Conservation (phyloP, 1,140 invertebrate species). For the Paraescarpia echinospica region DNA sequence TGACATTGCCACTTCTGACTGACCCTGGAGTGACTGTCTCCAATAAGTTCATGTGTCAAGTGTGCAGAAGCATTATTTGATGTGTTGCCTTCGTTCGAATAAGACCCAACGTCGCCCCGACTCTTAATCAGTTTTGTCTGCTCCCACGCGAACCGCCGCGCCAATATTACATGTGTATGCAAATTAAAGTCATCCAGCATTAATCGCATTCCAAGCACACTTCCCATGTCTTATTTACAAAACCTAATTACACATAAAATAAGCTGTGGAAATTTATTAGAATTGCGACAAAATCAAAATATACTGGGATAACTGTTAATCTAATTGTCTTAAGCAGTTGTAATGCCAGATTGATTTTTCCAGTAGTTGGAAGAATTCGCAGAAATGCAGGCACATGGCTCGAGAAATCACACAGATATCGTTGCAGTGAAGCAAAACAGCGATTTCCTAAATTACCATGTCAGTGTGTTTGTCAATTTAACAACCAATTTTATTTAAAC, state of each 20-base stretch:
- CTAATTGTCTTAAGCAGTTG: not conserved
- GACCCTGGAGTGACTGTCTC: not conserved
- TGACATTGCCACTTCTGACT: not conserved
- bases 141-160: not conserved
- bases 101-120: not conserved
- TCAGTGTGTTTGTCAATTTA: not conserved
- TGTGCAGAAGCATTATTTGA: not conserved
- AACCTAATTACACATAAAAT: not conserved
- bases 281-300: not conserved
- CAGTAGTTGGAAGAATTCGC: not conserved
- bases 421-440: not conserved
- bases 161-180: not conserved
- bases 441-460: not conserved
- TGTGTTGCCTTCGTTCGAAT: not conserved
- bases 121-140: not conserved
- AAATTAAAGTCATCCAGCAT: not conserved
- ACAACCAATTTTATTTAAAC: not conserved
- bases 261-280: conserved; percentile 1
- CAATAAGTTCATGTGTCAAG: not conserved
- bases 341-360: not conserved
- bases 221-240: not conserved
- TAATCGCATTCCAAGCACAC: not conserved
- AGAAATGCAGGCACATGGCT: not conserved
- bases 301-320: conserved; percentile 1
- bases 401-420: not conserved